These are phyloP conservation scores for Ophonus ardosiacus DNA, from an alignment of 2,888 invertebrate genomes.

Conservation along the genomic window DNA sequence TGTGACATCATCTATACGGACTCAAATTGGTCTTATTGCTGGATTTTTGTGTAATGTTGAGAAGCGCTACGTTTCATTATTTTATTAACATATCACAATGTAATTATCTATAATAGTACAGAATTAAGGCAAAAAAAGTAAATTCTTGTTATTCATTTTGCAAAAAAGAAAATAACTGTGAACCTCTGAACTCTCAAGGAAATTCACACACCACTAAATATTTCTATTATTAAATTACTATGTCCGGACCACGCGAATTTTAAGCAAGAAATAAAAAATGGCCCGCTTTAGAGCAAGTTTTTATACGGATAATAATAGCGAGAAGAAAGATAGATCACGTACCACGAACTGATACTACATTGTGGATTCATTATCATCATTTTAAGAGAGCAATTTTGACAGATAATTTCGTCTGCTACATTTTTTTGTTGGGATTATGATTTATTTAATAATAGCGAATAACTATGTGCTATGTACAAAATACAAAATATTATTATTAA, in stretches of 20 bases:
- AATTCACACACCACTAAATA: constrained; percentile 42
- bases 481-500: too few relatives aligned
- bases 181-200: constrained; percentile 12
- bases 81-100: background rate
- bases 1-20: too few relatives aligned
- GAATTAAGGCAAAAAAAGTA: background rate
- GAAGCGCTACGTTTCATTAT: background rate
- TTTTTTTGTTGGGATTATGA: constrained; percentile 38
- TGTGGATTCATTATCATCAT: constrained; percentile 48
- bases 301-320: constrained; percentile 41
- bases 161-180: constrained; percentile 29
- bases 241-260: constrained; percentile 44
- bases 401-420: constrained; percentile 26
- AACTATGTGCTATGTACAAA: constrained; percentile 46
- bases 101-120: background rate
- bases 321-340: constrained; percentile 46
- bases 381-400: constrained; percentile 46
- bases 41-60: background rate
- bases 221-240: constrained; percentile 55
- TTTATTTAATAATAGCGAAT: constrained; percentile 50
- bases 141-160: background rate
- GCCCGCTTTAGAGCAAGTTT: constrained; percentile 35
- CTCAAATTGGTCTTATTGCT: too few relatives aligned
- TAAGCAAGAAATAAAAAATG: constrained; percentile 40
- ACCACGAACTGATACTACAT: constrained; percentile 41